Evolutionary conservation across 2,113 vertebrate genomes (phyloP).

Genomic region (Nesogale talazaci): DNA sequence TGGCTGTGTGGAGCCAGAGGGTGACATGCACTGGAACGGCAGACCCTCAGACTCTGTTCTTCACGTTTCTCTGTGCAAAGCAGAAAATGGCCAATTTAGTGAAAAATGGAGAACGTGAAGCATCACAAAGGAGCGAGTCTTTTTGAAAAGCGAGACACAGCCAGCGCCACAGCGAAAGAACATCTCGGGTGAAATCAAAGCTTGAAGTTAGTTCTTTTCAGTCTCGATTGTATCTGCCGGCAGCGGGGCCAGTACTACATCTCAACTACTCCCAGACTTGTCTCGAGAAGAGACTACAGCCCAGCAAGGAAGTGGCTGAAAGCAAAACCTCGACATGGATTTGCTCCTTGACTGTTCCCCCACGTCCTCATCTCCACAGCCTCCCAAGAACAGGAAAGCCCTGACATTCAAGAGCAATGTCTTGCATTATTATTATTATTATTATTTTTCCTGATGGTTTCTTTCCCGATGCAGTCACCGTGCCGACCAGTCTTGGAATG

Average conservation of each 20-base stretch:
- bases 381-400: background rate
- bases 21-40: background rate
- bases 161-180: background rate
- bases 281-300: background rate
- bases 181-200: background rate
- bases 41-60: background rate
- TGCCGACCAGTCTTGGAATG: constrained; percentile 26
- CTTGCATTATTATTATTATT: background rate
- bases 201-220: background rate
- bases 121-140: background rate
- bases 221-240: constrained; percentile 13
- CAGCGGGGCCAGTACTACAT: background rate
- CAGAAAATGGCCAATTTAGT: constrained; percentile 29
- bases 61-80: constrained; percentile 49
- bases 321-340: background rate
- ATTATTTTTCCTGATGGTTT: background rate
- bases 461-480: background rate
- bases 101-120: constrained; percentile 38
- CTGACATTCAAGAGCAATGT: background rate
- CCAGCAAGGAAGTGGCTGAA: background rate
- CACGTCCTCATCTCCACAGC: background rate
- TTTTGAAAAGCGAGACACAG: constrained; percentile 19
- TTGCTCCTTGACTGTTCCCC: background rate
- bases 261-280: background rate
- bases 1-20: constrained; percentile 23